phyloP scores from a whole-genome alignment of 2,797 vertebrate genomes.

The Melanotaenia trifasciata region DNA sequence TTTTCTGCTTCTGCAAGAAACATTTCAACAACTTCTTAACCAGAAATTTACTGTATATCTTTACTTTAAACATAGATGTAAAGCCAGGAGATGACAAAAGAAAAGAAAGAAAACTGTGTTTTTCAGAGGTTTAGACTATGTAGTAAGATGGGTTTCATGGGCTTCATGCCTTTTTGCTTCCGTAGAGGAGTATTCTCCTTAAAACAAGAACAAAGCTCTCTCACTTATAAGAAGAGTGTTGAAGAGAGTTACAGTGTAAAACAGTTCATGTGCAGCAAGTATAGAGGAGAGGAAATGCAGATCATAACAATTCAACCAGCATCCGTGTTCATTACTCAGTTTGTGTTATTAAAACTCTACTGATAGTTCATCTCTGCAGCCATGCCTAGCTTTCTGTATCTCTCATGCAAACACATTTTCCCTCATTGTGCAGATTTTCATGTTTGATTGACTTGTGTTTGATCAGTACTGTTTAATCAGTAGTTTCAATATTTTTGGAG shows the following conservation, averaged over 20 bases:
- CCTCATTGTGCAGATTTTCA: constrained; percentile 33
- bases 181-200: constrained; percentile 2
- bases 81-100: not conserved
- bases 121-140: not conserved
- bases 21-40: constrained; percentile 20
- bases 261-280: constrained; percentile 6
- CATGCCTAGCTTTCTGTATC: constrained; percentile 5
- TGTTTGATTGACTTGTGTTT: constrained; percentile 58
- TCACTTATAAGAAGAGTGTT: not conserved
- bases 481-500: constrained; percentile 61
- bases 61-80: constrained; percentile 16
- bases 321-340: not conserved
- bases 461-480: constrained; percentile 65
- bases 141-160: constrained; percentile 11
- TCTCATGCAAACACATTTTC: constrained; percentile 8
- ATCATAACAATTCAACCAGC: constrained; percentile 8
- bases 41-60: not conserved
- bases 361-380: constrained; percentile 16
- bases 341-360: constrained; percentile 20
- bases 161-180: constrained; percentile 8
- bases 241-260: constrained; percentile 14
- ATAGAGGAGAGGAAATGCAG: not conserved
- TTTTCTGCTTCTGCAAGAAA: constrained; percentile 42
- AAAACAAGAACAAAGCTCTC: not conserved
- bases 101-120: constrained; percentile 4